A percentile compares a stretch with the other conserved stretches of the same genome.
phyloP scores from a whole-genome alignment of 2,888 invertebrate genomes.

The Sesia apiformis region DNA sequence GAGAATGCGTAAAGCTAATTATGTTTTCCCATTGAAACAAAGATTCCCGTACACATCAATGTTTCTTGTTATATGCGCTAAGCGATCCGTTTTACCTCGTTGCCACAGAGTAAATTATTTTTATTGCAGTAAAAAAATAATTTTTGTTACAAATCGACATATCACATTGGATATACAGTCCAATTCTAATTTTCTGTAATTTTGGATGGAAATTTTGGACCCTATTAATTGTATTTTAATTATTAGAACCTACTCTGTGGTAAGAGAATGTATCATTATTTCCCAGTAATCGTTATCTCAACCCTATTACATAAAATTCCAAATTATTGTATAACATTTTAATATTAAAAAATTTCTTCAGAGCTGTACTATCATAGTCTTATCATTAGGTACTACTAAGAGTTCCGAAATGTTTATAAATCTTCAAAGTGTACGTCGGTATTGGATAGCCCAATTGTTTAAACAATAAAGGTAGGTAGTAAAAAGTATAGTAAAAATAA shows the following conservation, averaged over 20 bases:
- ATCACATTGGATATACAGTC: slow-evolving; percentile 59
- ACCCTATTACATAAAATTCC: slow-evolving; percentile 48
- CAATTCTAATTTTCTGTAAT: slow-evolving; percentile 51
- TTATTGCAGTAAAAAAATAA: slow-evolving; percentile 44
- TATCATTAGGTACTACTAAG: slow-evolving; percentile 37
- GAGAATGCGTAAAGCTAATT: slow-evolving; percentile 41
- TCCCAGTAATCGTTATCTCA: slow-evolving; percentile 19
- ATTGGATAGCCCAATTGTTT: slow-evolving; percentile 5
- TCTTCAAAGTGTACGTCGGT: slow-evolving; percentile 19
- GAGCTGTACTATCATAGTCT: slow-evolving; percentile 48
- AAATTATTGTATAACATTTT: slow-evolving; percentile 52
- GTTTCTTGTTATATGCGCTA: slow-evolving; percentile 42
- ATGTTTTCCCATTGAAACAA: slow-evolving; percentile 67
- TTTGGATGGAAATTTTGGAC: slow-evolving; percentile 71
- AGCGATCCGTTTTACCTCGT: slow-evolving; percentile 25
- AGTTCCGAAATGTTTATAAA: slow-evolving; percentile 33
- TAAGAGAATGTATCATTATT: slow-evolving; percentile 24
- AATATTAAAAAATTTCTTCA: slow-evolving; percentile 53
- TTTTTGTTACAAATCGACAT: slow-evolving; percentile 37
- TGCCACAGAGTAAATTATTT: slow-evolving; percentile 51
- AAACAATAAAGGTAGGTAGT: background rate
- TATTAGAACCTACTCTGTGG: slow-evolving; percentile 51
- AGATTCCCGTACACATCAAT: slow-evolving; percentile 72
- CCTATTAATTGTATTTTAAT: slow-evolving; percentile 54
- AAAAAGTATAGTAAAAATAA: background rate